A percentile compares a stretch with the other conserved stretches of the same genome.
phyloP scores from a whole-genome alignment of 2,888 invertebrate genomes.

The Plebejus anna region DNA sequence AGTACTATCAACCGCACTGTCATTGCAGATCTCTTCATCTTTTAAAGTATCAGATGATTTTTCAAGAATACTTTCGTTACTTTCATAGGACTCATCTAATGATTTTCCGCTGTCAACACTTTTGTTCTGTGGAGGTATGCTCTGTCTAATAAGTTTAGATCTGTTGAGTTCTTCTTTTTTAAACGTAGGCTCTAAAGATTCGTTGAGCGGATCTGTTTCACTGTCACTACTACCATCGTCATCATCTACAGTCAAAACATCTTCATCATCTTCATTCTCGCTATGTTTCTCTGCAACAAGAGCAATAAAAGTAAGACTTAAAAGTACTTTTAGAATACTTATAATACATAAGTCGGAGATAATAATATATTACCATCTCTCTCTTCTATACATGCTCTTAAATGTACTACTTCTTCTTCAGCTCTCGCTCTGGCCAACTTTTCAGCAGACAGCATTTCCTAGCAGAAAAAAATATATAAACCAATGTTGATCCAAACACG shows the following conservation, averaged over 20 bases:
- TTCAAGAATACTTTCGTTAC: slow-evolving; percentile 43
- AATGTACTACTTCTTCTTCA: slow-evolving; percentile 58
- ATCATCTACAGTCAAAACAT: slow-evolving; percentile 48
- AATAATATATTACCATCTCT: slow-evolving; percentile 51
- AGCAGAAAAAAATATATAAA: slow-evolving; percentile 22
- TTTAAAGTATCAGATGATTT: slow-evolving; percentile 45
- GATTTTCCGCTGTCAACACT: slow-evolving; percentile 38
- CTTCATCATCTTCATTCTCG: slow-evolving; percentile 44
- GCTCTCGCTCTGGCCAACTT: slow-evolving; percentile 50
- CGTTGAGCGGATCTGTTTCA: slow-evolving; percentile 50
- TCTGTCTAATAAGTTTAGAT: slow-evolving; percentile 45
- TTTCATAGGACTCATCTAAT: slow-evolving; percentile 35
- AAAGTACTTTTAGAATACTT: not conserved
- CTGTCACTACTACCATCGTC: slow-evolving; percentile 53
- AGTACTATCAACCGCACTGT: slow-evolving; percentile 40
- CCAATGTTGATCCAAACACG: not conserved
- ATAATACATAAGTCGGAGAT: not conserved
- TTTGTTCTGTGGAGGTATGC: slow-evolving; percentile 33
- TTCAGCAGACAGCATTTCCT: slow-evolving; percentile 59
- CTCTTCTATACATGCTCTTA: slow-evolving; percentile 60
- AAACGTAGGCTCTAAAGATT: slow-evolving; percentile 63
- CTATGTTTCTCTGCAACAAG: slow-evolving; percentile 53
- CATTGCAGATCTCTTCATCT: slow-evolving; percentile 41
- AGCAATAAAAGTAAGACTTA: slow-evolving; percentile 7
- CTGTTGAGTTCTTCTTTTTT: slow-evolving; percentile 53